Evolutionary conservation across 2,888 invertebrate genomes (phyloP).

Genomic region (Stenodema calcarata): DNA sequence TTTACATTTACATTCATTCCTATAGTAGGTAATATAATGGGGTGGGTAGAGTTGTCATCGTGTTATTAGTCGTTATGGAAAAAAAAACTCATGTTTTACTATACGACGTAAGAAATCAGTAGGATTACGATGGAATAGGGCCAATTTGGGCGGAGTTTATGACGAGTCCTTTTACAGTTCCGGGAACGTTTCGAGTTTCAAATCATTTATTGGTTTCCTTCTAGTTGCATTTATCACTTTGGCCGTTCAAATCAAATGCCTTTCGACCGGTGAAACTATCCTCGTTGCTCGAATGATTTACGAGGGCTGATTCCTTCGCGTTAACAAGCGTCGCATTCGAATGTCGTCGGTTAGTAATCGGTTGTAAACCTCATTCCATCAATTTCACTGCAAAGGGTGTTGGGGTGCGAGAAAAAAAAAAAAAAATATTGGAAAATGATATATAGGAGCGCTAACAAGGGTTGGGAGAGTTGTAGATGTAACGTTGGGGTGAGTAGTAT

Average conservation of each 20-base stretch:
- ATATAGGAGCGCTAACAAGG: constrained; percentile 33
- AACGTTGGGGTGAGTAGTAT: neutral
- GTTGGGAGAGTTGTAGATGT: neutral
- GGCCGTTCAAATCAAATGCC: neutral
- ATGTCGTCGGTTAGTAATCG: neutral
- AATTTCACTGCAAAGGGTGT: neutral
- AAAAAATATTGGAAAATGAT: constrained; percentile 37
- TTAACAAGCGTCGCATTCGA: neutral
- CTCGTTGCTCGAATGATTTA: neutral
- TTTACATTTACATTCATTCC: too few species aligned
- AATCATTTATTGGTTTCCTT: neutral
- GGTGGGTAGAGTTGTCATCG: too few species aligned
- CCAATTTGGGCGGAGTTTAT: neutral
- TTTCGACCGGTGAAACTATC: neutral
- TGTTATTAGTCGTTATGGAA: too few species aligned
- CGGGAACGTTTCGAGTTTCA: neutral
- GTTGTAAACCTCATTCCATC: neutral
- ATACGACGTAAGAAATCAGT: neutral
- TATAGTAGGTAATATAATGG: too few species aligned
- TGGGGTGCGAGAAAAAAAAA: constrained; percentile 37
- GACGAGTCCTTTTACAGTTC: neutral
- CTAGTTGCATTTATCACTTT: neutral
- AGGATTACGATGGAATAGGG: neutral
- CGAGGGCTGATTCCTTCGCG: neutral
- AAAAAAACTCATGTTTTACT: neutral